Conservation (phyloP, 2,797 vertebrate species). For the Melanotaenia trifasciata region DNA sequence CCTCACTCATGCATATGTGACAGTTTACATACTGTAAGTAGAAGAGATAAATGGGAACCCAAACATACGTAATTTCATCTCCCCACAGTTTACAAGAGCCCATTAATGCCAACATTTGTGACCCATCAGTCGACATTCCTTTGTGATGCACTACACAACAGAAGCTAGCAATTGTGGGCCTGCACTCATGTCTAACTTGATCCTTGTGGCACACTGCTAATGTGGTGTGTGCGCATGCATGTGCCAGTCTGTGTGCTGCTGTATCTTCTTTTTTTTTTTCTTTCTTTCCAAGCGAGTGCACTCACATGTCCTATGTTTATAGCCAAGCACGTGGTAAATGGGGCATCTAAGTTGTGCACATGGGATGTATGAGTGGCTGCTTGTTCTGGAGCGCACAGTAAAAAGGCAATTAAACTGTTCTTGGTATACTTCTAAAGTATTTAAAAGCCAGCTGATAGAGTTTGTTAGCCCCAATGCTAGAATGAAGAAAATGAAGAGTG, state of each 20-base stretch:
- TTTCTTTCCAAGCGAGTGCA: slow-evolving; percentile 28
- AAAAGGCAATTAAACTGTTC: not conserved
- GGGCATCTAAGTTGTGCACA: slow-evolving; percentile 7
- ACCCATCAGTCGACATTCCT: slow-evolving; percentile 19
- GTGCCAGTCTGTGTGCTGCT: slow-evolving; percentile 14
- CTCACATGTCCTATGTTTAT: slow-evolving; percentile 66
- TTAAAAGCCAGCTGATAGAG: not conserved
- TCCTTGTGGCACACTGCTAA: slow-evolving; percentile 20
- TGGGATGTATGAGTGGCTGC: not conserved
- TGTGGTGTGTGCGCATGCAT: slow-evolving; percentile 10
- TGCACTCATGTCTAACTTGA: slow-evolving; percentile 35
- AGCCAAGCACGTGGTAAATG: slow-evolving; percentile 37
- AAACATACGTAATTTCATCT: slow-evolving; percentile 13
- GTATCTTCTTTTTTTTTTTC: not conserved
- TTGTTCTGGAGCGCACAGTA: not conserved
- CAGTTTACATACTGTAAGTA: not conserved
- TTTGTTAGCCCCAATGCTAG: not conserved
- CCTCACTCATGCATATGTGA: slow-evolving; percentile 8
- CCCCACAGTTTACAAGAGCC: slow-evolving; percentile 13
- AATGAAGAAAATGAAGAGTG: not conserved
- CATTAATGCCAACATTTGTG: slow-evolving; percentile 36
- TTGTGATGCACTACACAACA: not conserved
- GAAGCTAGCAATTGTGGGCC: not conserved
- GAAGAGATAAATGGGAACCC: slow-evolving; percentile 7
- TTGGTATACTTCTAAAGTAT: not conserved